phyloP scores from a whole-genome alignment of 2,113 vertebrate species.

The Neodontobutis hainanensis region DNA sequence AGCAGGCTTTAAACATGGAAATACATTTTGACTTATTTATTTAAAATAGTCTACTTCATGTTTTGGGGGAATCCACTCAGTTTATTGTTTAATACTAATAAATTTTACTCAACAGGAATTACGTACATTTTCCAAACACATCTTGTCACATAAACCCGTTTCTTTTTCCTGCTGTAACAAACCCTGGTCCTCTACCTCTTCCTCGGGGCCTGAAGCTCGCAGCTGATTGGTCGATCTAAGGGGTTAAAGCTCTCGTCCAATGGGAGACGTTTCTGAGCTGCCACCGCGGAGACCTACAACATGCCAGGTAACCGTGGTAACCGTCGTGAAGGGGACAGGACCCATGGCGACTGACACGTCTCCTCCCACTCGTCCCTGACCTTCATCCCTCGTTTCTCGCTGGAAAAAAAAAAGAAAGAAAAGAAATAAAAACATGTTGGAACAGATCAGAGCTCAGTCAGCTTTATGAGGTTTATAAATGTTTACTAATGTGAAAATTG shows the following conservation, averaged over 20 bases:
- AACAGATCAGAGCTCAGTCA: too few relatives aligned
- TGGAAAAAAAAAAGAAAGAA: too few relatives aligned
- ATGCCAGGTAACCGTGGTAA: conserved; percentile 83
- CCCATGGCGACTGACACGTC: conserved; percentile 67
- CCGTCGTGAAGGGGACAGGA: conserved; percentile 42
- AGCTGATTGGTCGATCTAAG: conserved; percentile 80
- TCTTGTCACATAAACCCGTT: too few relatives aligned
- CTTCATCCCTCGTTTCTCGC: conserved; percentile 55
- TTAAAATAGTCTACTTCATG: too few relatives aligned
- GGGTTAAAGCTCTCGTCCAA: conserved; percentile 79
- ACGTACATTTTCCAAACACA: too few relatives aligned
- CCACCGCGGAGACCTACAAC: conserved; percentile 80
- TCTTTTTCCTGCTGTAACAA: not conserved
- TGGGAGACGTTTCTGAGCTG: conserved; percentile 81
- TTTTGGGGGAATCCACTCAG: too few relatives aligned
- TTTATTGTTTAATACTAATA: too few relatives aligned
- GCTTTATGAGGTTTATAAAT: too few relatives aligned
- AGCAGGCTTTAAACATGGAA: too few relatives aligned
- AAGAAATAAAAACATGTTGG: not conserved
- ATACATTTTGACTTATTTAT: too few relatives aligned
- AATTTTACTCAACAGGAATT: too few relatives aligned
- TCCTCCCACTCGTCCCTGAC: conserved; percentile 69
- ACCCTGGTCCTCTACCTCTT: conserved; percentile 49
- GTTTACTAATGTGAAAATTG: too few relatives aligned
- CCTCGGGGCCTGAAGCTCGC: conserved; percentile 82